phyloP scores from a whole-genome alignment of 2,888 invertebrate genomes.

The Meliscaeva auricollis region DNA sequence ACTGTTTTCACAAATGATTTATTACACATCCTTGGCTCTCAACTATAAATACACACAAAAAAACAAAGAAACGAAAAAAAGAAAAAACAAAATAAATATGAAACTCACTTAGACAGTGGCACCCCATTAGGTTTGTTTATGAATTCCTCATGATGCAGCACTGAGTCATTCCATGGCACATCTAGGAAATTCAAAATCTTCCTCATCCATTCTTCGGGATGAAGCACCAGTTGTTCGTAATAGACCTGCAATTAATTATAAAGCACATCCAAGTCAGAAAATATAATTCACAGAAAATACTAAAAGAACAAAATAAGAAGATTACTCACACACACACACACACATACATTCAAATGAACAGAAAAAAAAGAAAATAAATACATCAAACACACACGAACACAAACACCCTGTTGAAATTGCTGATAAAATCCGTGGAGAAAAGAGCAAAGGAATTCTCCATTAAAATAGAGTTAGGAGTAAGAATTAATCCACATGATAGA shows the following conservation, averaged over 20 bases:
- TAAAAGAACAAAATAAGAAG: constrained; percentile 36
- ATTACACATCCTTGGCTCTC: constrained; percentile 41
- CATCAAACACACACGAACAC: not conserved
- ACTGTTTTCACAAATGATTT: constrained; percentile 58
- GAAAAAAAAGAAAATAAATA: constrained; percentile 14
- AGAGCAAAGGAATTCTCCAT: constrained; percentile 55
- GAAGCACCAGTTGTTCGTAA: constrained; percentile 98
- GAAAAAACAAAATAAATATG: constrained; percentile 10
- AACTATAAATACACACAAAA: constrained; percentile 7
- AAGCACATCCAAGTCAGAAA: constrained; percentile 54
- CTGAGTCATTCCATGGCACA: constrained; percentile 97
- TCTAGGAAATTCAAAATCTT: constrained; percentile 94
- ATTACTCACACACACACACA: not conserved
- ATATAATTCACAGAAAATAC: constrained; percentile 32
- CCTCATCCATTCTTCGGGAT: constrained; percentile 95
- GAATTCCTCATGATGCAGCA: constrained; percentile 98
- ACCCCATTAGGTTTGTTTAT: constrained; percentile 98
- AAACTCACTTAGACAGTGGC: constrained; percentile 94
- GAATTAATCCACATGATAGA: constrained; percentile 73
- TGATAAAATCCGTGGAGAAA: not conserved
- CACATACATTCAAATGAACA: not conserved
- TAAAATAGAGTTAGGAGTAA: constrained; percentile 70
- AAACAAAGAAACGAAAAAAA: constrained; percentile 9
- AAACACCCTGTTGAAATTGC: not conserved
- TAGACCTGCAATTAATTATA: constrained; percentile 88